A percentile compares a stretch with the other conserved stretches of the same genome.
Conservation (phyloP, 2,113 vertebrate genomes). For the Scomber scombrus region DNA sequence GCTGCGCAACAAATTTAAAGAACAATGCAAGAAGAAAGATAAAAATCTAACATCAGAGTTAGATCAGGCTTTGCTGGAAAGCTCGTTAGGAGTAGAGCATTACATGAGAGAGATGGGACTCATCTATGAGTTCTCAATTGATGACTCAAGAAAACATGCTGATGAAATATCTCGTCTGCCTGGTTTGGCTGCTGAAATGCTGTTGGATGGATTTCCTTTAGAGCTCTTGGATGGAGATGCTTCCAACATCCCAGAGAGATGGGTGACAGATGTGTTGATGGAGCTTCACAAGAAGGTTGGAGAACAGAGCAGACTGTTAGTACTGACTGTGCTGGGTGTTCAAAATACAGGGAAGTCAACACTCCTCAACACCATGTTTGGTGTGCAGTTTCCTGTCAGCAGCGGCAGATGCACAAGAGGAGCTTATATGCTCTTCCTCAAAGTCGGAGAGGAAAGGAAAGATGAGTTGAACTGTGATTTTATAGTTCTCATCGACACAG, state of each 20-base stretch:
- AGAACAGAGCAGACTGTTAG: slow-evolving; percentile 60
- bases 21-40: slow-evolving; percentile 43
- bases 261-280: no score
- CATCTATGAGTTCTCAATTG: slow-evolving; percentile 63
- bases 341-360: slow-evolving; percentile 85
- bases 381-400: slow-evolving; percentile 86
- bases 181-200: slow-evolving; percentile 67
- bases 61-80: no score
- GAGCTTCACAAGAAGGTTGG: slow-evolving; percentile 56
- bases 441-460: slow-evolving; percentile 57
- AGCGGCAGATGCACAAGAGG: slow-evolving; percentile 83
- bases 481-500: slow-evolving; percentile 75
- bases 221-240: slow-evolving; percentile 80
- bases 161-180: slow-evolving; percentile 43
- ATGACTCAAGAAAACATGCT: not conserved
- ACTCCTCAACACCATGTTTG: slow-evolving; percentile 90
- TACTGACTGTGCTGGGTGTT: slow-evolving; percentile 77
- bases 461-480: slow-evolving; percentile 75
- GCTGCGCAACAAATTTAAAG: slow-evolving; percentile 12
- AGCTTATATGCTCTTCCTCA: slow-evolving; percentile 78
- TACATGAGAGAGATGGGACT: no score
- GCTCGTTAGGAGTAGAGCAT: no score
- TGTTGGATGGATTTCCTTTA: slow-evolving; percentile 75
- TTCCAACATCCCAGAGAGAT: slow-evolving; percentile 71
- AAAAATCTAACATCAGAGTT: not conserved